phyloP scores from a whole-genome alignment of 2,888 invertebrate genomes.

The Schizaphis graminum region DNA sequence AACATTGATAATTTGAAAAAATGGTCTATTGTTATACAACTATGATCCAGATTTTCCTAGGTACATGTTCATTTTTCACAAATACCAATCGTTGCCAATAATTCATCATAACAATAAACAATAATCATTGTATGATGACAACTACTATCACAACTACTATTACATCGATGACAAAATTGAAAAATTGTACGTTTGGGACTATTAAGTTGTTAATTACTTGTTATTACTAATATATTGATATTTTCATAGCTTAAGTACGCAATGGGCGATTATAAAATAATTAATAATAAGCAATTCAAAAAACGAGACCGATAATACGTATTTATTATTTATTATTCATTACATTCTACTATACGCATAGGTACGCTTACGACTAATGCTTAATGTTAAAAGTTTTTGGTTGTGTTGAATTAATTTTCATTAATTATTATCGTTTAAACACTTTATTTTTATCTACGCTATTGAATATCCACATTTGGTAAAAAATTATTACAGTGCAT shows the following conservation, averaged over 20 bases:
- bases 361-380: not conserved
- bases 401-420: not conserved
- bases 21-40: not conserved
- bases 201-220: too few relatives aligned
- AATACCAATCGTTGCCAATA: not conserved
- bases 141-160: not conserved
- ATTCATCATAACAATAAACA: not conserved
- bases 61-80: not conserved
- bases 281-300: not conserved
- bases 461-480: not conserved
- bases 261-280: not conserved
- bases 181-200: not conserved
- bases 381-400: not conserved
- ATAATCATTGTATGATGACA: not conserved
- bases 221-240: not conserved
- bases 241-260: not conserved
- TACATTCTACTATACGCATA: not conserved
- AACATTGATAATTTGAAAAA: not conserved
- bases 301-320: not conserved
- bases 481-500: not conserved
- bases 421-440: not conserved
- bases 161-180: not conserved
- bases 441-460: not conserved
- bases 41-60: not conserved
- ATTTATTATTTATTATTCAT: not conserved